These are phyloP conservation scores for Alouatta palliata DNA, from an alignment of 2,113 vertebrate genomes.

Conservation along the genomic window DNA sequence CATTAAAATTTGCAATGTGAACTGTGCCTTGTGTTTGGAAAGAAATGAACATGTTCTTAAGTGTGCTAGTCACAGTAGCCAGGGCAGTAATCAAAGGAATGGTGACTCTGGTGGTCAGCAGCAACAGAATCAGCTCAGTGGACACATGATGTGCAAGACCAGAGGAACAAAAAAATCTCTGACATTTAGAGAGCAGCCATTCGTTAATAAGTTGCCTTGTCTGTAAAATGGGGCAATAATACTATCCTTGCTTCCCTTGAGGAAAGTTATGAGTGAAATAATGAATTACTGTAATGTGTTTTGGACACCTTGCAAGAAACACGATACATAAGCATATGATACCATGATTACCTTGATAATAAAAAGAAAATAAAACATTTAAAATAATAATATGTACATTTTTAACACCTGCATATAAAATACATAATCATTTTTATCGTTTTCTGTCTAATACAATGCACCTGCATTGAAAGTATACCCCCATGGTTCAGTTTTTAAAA, in stretches of 20 bases:
- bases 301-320: conserved; percentile 66
- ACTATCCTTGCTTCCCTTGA: not conserved
- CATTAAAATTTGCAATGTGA: not conserved
- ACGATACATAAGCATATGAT: conserved; percentile 57
- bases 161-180: not conserved
- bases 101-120: not conserved
- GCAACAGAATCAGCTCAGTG: not conserved
- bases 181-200: not conserved
- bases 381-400: conserved; percentile 69
- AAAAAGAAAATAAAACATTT: conserved; percentile 63
- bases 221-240: conserved; percentile 25
- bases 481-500: conserved; percentile 51
- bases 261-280: conserved; percentile 43
- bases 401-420: conserved; percentile 72
- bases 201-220: conserved; percentile 5
- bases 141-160: not conserved
- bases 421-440: conserved; percentile 68
- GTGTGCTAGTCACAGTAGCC: not conserved
- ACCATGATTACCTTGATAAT: conserved; percentile 57
- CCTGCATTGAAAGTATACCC: conserved; percentile 69
- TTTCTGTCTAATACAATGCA: conserved; percentile 74
- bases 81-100: not conserved
- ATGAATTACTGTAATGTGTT: conserved; percentile 32
- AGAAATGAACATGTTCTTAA: not conserved
- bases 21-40: not conserved